A percentile compares a stretch with the other conserved stretches of the same genome.
These are phyloP conservation scores for Shinisaurus crocodilurus DNA, from an alignment of 2,113 vertebrate genomes.

Conservation along the genomic window DNA sequence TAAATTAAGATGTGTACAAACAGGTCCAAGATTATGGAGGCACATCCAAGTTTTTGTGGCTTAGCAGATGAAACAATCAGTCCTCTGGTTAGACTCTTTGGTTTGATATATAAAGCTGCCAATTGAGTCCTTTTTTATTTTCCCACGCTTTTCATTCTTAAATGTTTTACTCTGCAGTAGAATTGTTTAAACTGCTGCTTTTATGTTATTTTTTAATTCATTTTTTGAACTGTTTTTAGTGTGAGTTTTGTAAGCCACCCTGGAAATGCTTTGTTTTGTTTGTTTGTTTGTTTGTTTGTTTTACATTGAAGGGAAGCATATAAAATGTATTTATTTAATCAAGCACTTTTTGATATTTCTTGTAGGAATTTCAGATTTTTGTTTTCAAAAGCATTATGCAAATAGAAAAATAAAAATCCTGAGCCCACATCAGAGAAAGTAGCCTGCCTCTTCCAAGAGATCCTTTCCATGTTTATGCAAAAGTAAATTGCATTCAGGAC, in stretches of 20 bases:
- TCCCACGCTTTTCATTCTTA: not conserved
- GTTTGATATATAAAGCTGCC: conserved; percentile 34
- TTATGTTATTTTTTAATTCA: not conserved
- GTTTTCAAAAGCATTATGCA: conserved; percentile 42
- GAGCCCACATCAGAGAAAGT: conserved; percentile 19
- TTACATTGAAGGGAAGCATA: not conserved
- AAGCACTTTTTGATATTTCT: conserved; percentile 45
- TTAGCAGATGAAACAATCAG: not conserved
- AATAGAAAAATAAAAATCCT: conserved; percentile 42
- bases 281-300: not conserved
- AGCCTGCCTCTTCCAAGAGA: not conserved
- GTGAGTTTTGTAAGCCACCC: not conserved
- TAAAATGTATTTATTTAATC: conserved; percentile 50
- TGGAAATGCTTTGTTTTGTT: not conserved
- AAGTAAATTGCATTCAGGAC: not conserved
- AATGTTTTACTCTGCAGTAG: not conserved
- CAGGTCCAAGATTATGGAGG: not conserved
- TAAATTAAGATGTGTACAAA: not conserved
- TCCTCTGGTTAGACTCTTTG: conserved; percentile 45
- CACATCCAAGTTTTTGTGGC: not conserved
- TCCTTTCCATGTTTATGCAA: not conserved
- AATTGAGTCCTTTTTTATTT: not conserved
- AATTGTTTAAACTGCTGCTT: not conserved
- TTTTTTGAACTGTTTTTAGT: not conserved
- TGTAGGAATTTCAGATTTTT: conserved; percentile 50